Evolutionary conservation across 64 coral and sea anemone species (phyloP).

Genomic region (Actinia tenebrosa): DNA sequence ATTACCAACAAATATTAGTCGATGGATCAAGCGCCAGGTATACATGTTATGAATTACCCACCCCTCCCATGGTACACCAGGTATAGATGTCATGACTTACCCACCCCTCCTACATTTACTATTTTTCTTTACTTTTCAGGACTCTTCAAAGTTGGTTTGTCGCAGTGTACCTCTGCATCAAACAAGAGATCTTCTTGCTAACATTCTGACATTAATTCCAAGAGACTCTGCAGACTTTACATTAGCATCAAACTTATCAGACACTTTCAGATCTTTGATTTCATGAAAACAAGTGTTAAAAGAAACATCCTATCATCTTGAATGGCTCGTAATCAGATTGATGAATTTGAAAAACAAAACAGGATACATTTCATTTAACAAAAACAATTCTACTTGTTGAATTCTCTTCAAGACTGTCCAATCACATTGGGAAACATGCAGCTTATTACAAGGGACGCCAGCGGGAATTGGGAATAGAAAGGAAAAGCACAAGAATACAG

Average conservation of each 20-base stretch:
- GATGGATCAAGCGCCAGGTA: slow-evolving; percentile 95
- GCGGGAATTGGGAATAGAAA: no score
- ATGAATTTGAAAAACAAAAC: no score
- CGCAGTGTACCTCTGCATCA: slow-evolving; percentile 48
- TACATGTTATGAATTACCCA: neutral
- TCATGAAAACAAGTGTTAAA: neutral
- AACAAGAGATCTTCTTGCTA: slow-evolving; percentile 59
- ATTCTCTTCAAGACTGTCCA: no score
- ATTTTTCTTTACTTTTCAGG: slow-evolving; percentile 20
- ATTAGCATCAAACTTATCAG: slow-evolving; percentile 49
- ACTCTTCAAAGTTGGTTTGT: slow-evolving; percentile 50
- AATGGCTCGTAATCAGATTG: no score
- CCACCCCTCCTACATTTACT: neutral
- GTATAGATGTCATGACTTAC: no score
- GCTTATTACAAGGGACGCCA: no score
- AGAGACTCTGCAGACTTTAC: slow-evolving; percentile 54
- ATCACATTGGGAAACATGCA: no score
- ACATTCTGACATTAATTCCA: slow-evolving; percentile 37
- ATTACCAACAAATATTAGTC: slow-evolving; percentile 76
- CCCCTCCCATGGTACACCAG: neutral
- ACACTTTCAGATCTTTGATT: slow-evolving; percentile 49
- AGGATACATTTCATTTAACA: no score
- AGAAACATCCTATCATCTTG: no score
- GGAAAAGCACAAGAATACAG: no score
- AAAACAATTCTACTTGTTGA: no score